Evolutionary conservation across 2,888 invertebrate species (phyloP), one percentile per base, ranked within the genome.

Genomic region (Leptarthrus brevirostris): DNA sequence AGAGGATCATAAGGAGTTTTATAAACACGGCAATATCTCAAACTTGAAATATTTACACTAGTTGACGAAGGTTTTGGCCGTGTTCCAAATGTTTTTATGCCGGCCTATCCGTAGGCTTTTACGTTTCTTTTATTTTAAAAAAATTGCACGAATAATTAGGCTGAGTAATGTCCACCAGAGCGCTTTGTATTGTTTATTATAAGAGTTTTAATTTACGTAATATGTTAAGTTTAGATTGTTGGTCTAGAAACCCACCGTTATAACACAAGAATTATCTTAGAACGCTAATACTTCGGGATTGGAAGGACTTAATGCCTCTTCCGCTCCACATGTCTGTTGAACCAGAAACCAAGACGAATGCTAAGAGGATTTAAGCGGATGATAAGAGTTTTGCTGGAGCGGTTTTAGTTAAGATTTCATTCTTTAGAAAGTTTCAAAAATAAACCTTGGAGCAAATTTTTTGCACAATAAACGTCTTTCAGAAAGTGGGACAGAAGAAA

Each of bases 21-120:
- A 56, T 58, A 30, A 64, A 24, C 64, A 64, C 16, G 44, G 64
- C n/a, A 47, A 44, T 44, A 64, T 64, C 47, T 64, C 47, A 64
- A 64, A 64, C 64, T 64, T 64, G 47, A 64, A 64, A 64, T 64
- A 64, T 64, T 64, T 64, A 64, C 64, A 64, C 58, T 58, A 58
- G 36, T 34, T 58, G 58, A 58, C 58, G 20, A 36, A 36, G 18
- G n/a, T 16, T 24, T 44, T 64, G 64, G 64, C 20, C 40, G 20
- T 10, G 64, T 47, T 64, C 64, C 64, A 64, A 64, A 14, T 44
- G 10, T 47, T 47, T 20, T 64, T 40, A 8, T 30, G 30, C 36
- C 36, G 36, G 58, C 36, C 40, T 18, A 58, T 8, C 49, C 49
- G 26, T 0, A 56, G 20, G 40, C 8, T 58, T 34, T 58, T 1